Percentiles rank a stretch among this genome's conserved stretches.
phyloP scores from a whole-genome alignment of 2,113 vertebrate species.

The Ameiurus melas region DNA sequence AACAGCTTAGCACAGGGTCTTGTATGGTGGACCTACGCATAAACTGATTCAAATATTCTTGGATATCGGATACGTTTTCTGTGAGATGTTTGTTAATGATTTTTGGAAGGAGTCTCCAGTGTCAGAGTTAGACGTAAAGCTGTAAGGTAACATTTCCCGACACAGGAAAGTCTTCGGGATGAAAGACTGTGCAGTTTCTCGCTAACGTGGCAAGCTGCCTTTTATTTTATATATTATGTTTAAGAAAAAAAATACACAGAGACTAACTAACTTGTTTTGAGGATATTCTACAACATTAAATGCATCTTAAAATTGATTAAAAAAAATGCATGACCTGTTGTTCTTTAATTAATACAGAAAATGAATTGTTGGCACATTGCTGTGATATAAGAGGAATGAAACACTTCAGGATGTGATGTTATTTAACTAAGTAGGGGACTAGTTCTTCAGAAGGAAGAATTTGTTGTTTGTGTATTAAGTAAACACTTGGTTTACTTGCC shows the following conservation, averaged over 20 bases:
- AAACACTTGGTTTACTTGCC: not conserved
- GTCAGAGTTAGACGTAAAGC: not conserved
- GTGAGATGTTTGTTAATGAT: not conserved
- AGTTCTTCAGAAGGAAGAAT: not conserved
- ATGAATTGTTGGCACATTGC: not conserved
- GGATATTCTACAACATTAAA: not conserved
- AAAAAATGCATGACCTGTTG: not conserved
- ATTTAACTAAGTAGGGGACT: not conserved
- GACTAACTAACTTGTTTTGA: not conserved
- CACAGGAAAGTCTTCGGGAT: not conserved
- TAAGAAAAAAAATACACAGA: too few species aligned
- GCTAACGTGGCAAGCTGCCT: not conserved
- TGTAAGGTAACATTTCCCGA: not conserved
- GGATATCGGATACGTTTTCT: not conserved
- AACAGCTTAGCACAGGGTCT: not conserved
- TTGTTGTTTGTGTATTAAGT: not conserved
- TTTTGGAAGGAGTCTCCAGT: not conserved
- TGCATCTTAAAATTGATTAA: not conserved
- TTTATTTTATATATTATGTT: not conserved
- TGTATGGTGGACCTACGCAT: not conserved
- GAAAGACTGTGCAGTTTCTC: not conserved
- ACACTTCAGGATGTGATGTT: not conserved
- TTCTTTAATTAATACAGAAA: not conserved
- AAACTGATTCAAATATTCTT: not conserved
- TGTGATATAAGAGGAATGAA: not conserved